A percentile compares a stretch with the other conserved stretches of the same genome.
Evolutionary conservation across 2,888 invertebrate species (phyloP).

Genomic region (Agrotis exclamationis): DNA sequence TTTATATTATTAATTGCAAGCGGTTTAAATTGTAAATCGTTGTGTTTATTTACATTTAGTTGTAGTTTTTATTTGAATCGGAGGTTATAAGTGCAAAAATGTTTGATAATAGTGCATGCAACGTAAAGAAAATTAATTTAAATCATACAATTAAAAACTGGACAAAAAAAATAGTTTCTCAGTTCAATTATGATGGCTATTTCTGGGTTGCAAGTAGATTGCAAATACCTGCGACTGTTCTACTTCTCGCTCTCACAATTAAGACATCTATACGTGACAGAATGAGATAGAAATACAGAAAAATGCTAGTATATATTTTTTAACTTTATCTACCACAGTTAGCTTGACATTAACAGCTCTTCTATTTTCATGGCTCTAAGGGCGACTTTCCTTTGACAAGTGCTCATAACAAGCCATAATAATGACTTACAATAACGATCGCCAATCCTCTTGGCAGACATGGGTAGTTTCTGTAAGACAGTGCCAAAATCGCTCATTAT

Average conservation of each 20-base stretch:
- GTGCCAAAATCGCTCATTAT: slow-evolving; percentile 44
- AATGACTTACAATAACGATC: slow-evolving; percentile 19
- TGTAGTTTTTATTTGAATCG: background rate
- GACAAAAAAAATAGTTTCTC: too few species aligned
- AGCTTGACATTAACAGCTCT: too few species aligned
- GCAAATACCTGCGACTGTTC: too few species aligned
- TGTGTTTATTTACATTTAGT: background rate
- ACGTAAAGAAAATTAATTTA: background rate
- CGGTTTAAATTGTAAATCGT: background rate
- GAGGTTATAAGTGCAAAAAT: background rate
- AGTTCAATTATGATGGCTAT: too few species aligned
- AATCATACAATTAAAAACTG: background rate
- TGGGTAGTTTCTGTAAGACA: background rate
- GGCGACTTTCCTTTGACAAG: background rate
- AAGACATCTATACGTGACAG: too few species aligned
- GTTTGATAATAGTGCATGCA: background rate
- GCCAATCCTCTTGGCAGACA: slow-evolving; percentile 26
- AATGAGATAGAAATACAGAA: too few species aligned
- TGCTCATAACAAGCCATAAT: background rate
- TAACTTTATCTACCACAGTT: too few species aligned
- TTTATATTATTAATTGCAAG: background rate
- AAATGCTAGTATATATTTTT: too few species aligned
- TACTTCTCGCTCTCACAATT: too few species aligned
- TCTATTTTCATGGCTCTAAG: too few species aligned
- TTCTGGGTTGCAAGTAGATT: too few species aligned